Conservation (phyloP, 2,113 vertebrate genomes). For the Tetrao urogallus region DNA sequence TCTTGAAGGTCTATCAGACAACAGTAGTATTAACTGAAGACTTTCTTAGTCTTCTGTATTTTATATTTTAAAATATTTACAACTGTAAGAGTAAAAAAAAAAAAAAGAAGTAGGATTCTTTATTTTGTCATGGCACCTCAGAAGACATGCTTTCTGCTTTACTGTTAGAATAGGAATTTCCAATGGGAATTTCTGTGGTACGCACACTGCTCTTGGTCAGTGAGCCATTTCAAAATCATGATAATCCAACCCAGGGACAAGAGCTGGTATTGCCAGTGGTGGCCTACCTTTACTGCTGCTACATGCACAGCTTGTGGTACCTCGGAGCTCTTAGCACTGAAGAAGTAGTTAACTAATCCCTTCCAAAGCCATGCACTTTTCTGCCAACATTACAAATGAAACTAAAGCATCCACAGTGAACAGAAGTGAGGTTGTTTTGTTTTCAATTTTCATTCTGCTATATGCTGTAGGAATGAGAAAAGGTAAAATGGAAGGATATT, state of each 20-base stretch:
- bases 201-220: background rate
- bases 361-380: background rate
- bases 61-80: background rate
- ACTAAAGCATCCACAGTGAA: background rate
- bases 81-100: background rate
- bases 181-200: background rate
- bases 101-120: background rate
- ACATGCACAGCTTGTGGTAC: background rate
- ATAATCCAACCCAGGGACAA: background rate
- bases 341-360: background rate
- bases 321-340: background rate
- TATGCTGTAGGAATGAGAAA: background rate
- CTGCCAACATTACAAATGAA: background rate
- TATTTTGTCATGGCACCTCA: background rate
- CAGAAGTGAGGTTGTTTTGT: background rate
- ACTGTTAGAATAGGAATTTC: background rate
- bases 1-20: background rate
- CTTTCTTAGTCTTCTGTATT: background rate
- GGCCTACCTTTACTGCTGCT: background rate
- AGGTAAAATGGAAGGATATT: background rate
- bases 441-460: background rate
- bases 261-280: background rate
- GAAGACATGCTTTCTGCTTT: background rate
- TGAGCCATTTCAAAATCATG: background rate
- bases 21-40: background rate